These are phyloP conservation scores for chimpanzee (Pan troglodytes) DNA, from an alignment of 2,113 vertebrate species.

Conservation along the genomic window DNA sequence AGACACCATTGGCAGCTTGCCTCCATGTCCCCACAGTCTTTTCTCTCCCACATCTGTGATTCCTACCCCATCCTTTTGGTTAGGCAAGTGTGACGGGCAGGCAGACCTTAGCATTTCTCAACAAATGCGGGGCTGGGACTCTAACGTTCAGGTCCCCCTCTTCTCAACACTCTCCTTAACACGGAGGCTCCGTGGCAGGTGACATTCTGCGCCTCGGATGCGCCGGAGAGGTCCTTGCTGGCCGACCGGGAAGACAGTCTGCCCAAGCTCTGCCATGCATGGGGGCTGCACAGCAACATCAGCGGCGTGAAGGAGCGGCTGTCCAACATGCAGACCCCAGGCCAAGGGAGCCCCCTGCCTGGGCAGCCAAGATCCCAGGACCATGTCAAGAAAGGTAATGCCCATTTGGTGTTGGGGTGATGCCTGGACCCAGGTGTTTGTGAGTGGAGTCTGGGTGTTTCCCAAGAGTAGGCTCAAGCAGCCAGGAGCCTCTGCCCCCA, in stretches of 20 bases:
- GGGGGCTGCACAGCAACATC: slow-evolving; percentile 33
- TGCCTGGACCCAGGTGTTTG: not conserved
- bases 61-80: not conserved
- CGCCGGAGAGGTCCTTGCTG: rapidly evolving
- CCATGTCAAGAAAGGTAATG: slow-evolving; percentile 14
- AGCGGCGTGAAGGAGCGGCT: slow-evolving; percentile 34
- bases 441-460: rapidly evolving
- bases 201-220: not conserved
- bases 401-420: not conserved
- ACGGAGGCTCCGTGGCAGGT: not conserved
- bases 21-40: not conserved
- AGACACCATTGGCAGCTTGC: not conserved
- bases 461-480: rapidly evolving
- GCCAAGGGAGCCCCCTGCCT: rapidly evolving
- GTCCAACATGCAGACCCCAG: not conserved
- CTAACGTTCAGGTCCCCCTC: not conserved
- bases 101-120: not conserved
- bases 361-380: not conserved
- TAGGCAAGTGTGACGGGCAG: not conserved
- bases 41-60: not conserved
- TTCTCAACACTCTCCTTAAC: not conserved
- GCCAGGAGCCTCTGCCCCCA: not conserved
- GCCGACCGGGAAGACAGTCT: not conserved
- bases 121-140: not conserved
- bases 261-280: slow-evolving; percentile 44